Percentiles rank a stretch among this genome's conserved stretches.
Evolutionary conservation across 2,888 invertebrate genomes (phyloP).

Genomic region (Xylota segnis): DNA sequence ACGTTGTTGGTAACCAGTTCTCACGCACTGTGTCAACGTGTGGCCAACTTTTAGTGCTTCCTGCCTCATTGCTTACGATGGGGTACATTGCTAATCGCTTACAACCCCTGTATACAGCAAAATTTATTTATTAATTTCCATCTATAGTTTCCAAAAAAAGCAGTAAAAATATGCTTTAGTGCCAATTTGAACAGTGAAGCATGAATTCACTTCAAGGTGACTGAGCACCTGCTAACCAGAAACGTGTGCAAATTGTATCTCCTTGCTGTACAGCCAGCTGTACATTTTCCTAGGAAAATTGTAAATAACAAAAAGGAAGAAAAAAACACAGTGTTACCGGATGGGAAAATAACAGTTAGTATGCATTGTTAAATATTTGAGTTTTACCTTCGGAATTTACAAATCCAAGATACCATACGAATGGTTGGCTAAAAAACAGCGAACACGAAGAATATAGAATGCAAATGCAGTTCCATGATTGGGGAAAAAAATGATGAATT

Average conservation of each 20-base stretch:
- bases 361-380: constrained; percentile 24
- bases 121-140: background rate
- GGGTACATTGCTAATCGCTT: too few species aligned
- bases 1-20: too few species aligned
- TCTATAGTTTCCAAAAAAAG: too few species aligned
- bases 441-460: constrained; percentile 3
- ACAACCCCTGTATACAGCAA: too few species aligned
- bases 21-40: too few species aligned
- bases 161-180: background rate
- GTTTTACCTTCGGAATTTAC: constrained; percentile 7
- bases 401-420: background rate
- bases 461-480: constrained; percentile 28
- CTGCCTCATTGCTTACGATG: too few species aligned
- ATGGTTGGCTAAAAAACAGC: background rate
- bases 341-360: constrained; percentile 15
- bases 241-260: constrained; percentile 20
- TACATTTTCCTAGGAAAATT: background rate
- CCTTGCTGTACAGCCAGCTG: background rate
- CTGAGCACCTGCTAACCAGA: constrained; percentile 3
- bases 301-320: background rate
- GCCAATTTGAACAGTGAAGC: background rate
- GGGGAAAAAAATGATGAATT: background rate
- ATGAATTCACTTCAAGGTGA: constrained; percentile 12
- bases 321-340: background rate
- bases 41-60: too few species aligned